Evolutionary conservation across 2,797 vertebrate genomes (phyloP).

Genomic region (Pseudochirops corinnae): DNA sequence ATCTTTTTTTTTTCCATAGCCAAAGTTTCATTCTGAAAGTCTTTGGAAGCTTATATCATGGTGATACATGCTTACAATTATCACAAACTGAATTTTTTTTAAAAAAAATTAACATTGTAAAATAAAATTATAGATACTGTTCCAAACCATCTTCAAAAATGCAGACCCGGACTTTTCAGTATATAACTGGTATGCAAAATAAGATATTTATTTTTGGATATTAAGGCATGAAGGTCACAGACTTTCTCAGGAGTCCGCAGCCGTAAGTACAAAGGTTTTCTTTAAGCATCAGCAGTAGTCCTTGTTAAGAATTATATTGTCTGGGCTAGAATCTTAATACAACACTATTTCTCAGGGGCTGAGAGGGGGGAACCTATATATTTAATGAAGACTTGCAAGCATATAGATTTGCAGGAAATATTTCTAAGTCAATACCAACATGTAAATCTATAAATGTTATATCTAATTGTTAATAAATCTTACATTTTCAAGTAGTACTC

Average conservation of each 20-base stretch:
- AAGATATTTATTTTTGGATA: constrained; percentile 86
- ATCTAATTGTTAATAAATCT: not conserved
- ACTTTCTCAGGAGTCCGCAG: constrained; percentile 80
- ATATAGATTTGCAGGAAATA: not conserved
- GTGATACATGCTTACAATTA: constrained; percentile 87
- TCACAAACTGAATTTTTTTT: constrained; percentile 86
- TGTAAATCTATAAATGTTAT: not conserved
- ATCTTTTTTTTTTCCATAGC: constrained; percentile 23
- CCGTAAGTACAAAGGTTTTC: constrained; percentile 81
- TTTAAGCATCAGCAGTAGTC: constrained; percentile 82
- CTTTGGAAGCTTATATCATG: constrained; percentile 92
- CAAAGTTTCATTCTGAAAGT: constrained; percentile 84
- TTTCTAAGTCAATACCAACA: not conserved
- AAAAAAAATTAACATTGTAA: constrained; percentile 80
- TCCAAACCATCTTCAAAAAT: constrained; percentile 90
- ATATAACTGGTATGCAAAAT: constrained; percentile 98
- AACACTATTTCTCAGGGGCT: not conserved
- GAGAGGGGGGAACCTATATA: not conserved
- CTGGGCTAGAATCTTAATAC: not conserved
- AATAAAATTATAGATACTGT: constrained; percentile 82
- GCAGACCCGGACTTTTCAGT: constrained; percentile 90
- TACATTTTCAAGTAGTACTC: not conserved
- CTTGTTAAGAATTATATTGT: too few relatives aligned
- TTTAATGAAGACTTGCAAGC: not conserved
- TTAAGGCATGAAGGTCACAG: constrained; percentile 86